Evolutionary conservation across 2,113 vertebrate species (phyloP).

Genomic region (Cebus imitator): DNA sequence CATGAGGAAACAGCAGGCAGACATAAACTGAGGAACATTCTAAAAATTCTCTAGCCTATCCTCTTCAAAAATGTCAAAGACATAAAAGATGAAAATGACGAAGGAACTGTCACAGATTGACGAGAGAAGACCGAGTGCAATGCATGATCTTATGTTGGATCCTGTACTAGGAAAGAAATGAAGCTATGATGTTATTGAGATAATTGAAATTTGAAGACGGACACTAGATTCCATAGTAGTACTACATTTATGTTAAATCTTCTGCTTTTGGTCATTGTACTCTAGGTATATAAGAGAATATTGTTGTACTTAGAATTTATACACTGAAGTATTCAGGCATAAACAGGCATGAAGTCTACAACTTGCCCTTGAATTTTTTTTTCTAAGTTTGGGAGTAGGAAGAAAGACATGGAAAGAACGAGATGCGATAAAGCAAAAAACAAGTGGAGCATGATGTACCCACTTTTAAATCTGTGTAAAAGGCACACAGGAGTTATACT

Average conservation of each 20-base stretch:
- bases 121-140: not conserved
- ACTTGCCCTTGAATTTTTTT: not conserved
- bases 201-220: not conserved
- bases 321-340: not conserved
- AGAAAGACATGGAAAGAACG: not conserved
- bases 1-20: not conserved
- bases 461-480: not conserved
- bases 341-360: not conserved
- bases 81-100: not conserved
- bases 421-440: not conserved
- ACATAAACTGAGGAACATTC: not conserved
- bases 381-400: not conserved
- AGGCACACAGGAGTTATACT: not conserved
- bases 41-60: not conserved
- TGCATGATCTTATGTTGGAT: not conserved
- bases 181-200: not conserved
- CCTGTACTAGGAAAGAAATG: not conserved
- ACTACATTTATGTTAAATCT: not conserved
- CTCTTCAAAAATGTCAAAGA: not conserved
- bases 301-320: not conserved
- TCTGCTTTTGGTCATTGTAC: not conserved
- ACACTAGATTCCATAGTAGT: not conserved
- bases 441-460: not conserved
- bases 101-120: not conserved
- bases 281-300: not conserved